Evolutionary conservation across 2,113 vertebrate genomes (phyloP).

Genomic region (Eulacestoma nigropectus): DNA sequence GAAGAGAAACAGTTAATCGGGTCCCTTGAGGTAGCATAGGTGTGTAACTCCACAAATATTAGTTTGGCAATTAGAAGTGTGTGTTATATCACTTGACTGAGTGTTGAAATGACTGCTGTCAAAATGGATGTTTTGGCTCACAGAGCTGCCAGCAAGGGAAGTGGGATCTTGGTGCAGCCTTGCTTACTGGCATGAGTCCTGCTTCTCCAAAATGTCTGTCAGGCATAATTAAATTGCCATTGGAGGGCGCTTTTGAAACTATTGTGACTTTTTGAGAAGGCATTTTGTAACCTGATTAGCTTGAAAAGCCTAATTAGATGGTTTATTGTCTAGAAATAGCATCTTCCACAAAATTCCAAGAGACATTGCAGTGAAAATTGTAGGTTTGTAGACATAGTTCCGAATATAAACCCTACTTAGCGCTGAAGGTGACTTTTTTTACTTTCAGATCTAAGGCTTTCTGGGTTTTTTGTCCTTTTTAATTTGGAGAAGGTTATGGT

Average conservation of each 20-base stretch:
- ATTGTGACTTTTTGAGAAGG: neutral
- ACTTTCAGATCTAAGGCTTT: neutral
- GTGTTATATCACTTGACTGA: neutral
- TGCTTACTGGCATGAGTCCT: neutral
- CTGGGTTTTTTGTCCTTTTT: neutral
- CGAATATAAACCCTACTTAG: neutral
- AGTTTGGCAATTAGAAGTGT: neutral
- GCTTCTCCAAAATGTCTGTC: neutral
- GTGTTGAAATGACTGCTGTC: neutral
- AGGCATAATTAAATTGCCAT: neutral
- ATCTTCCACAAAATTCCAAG: slow-evolving; percentile 14
- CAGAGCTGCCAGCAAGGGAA: neutral
- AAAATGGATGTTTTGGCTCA: neutral
- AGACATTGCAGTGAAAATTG: neutral
- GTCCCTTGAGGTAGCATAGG: neutral
- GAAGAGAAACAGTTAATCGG: rapidly evolving
- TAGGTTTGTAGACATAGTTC: slow-evolving; percentile 16
- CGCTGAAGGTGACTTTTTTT: neutral
- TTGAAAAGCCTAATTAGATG: neutral
- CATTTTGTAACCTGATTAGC: neutral
- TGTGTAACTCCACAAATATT: neutral
- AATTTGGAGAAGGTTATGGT: neutral
- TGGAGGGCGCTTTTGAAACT: neutral
- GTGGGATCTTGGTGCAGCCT: neutral
- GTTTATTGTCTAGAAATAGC: slow-evolving; percentile 28